These are phyloP conservation scores for Nerophis lumbriciformis DNA, from an alignment of 2,113 vertebrate genomes.

Conservation along the genomic window DNA sequence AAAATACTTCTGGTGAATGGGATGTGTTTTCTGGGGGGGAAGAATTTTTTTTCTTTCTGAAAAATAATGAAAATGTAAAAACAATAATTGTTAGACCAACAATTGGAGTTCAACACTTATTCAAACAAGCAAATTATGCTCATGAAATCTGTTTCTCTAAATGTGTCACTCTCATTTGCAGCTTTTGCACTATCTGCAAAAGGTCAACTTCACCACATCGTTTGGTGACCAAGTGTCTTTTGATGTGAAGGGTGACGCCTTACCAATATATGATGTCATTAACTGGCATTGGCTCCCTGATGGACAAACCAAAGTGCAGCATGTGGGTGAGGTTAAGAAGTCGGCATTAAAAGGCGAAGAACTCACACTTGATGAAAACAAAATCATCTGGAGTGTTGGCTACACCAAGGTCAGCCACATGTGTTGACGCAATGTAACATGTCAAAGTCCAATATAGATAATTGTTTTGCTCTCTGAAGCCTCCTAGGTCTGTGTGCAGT, in stretches of 20 bases:
- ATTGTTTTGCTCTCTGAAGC: conserved; percentile 11
- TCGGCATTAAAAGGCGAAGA: conserved; percentile 36
- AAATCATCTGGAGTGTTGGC: conserved; percentile 58
- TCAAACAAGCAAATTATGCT: too few species aligned
- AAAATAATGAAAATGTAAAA: too few species aligned
- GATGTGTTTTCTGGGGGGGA: too few species aligned
- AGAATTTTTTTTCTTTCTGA: too few species aligned
- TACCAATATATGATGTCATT: conserved; percentile 69
- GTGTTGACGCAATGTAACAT: neutral
- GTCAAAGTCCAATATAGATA: too few species aligned
- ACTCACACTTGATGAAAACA: conserved; percentile 50
- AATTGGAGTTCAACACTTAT: too few species aligned
- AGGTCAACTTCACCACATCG: conserved; percentile 60
- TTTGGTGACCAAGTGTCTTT: conserved; percentile 68
- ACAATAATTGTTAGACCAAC: too few species aligned
- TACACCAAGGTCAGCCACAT: conserved; percentile 36
- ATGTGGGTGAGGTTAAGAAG: conserved; percentile 57
- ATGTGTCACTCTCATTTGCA: conserved; percentile 11
- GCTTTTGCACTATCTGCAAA: conserved; percentile 63
- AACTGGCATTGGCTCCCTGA: conserved; percentile 63
- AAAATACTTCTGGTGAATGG: too few species aligned
- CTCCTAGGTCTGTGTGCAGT: conserved; percentile 60
- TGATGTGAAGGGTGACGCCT: conserved; percentile 67
- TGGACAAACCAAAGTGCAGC: conserved; percentile 40
- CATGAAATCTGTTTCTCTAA: too few species aligned